Base-by-base conservation (phyloP, 2,888 invertebrate genomes). In the Drosophila meridionalis region DNA sequence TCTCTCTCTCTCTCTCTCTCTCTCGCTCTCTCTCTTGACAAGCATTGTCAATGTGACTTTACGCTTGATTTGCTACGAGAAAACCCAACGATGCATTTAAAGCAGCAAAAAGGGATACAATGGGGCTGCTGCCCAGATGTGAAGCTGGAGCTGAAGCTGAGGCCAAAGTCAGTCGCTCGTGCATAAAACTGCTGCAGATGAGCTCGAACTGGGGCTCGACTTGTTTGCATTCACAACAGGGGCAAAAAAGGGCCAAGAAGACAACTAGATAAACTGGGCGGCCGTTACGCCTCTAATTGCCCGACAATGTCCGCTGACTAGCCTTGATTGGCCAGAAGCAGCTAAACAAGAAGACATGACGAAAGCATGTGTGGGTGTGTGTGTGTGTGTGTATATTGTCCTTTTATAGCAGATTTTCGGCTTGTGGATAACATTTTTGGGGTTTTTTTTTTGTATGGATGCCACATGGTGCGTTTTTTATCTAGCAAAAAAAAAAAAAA, bases 131-230 rank as follows among this genome's bases (percentile, higher is more conserved):
- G 28, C 28, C 11, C 26, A 9, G 60, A 9, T 11, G 32, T 47
- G 12, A 9, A 4, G n/a, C 42, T 20, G 30, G n/a, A 20, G 26
- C n/a, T 2, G 7, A 11, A 8, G 28, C 59, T 11, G 36, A 28
- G 11, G 58, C 34, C 6, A 8, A 20, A 30, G 34, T 57, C 59
- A 65, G 48, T 67, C 79, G 69, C 42, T 87, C 89, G 89, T 84
- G 84, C 89, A 84, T 85, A 77, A 85, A 84, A 71, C 76, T 74
- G 73, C 42, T 74, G 73, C 82, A 82, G 81, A 78, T 86, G 83
- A 69, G 77, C 40, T n/a, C 32, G 40, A n/a, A 7, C 11, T 28
- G 52, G 45, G 47, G 40, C n/a, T 28, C 2, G 58, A 32, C 74
- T 79, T 81, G 87, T 84, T 84, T 89, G 87, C 84, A 87, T 82